Evolutionary conservation across 2,888 invertebrate species (phyloP), one percentile per base, ranked within the genome.

Genomic region (Sminthurinus aureus): DNA sequence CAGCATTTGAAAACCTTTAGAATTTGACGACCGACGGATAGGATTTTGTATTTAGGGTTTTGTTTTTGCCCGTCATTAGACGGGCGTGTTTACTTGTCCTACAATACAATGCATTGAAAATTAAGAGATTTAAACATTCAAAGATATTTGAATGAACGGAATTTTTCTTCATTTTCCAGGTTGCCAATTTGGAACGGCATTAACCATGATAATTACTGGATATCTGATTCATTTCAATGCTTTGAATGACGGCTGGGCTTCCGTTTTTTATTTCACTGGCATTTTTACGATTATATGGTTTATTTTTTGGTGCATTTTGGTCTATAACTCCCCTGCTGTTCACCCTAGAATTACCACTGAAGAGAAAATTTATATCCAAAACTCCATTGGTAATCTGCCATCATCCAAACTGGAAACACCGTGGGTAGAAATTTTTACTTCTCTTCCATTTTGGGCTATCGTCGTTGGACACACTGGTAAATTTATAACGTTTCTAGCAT

Each of bases 181-280:
- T 85, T 93, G 96, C 12, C 96, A 96, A 91, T 95, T 98, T 90
- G 98, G 98, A 69, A 97, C 97, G 83, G 95, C 97, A 1, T 92
- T 96, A 84, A 96, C 96, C 0, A 91, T 97, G 89, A 96, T 96
- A 0, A 90, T 96, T 87, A 95, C 95, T 1, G 96, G 96, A 0
- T 94, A 95, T 93, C 91, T 97, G 0, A 96, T 96, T 89, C 94
- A 95, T 0, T 91, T 95, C 74, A 93, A 94, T 75, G 93, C 93
- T 84, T 92, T 92, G 87, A 94, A 94, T 15, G 94, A 94, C 13
- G 96, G 96, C 0, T 97, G 97, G 97, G 96, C 96, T 0, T 92
- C 96, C 12, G 95, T 96, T 75, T 97, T 97, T 91, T 97, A 97
- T 90, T 91, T 96, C 81, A 96, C 96, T 89, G 96, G 85, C 6